A percentile compares a stretch with the other conserved stretches of the same genome.
Evolutionary conservation across 2,888 invertebrate genomes (phyloP).

Genomic region (Colostygia pectinataria): DNA sequence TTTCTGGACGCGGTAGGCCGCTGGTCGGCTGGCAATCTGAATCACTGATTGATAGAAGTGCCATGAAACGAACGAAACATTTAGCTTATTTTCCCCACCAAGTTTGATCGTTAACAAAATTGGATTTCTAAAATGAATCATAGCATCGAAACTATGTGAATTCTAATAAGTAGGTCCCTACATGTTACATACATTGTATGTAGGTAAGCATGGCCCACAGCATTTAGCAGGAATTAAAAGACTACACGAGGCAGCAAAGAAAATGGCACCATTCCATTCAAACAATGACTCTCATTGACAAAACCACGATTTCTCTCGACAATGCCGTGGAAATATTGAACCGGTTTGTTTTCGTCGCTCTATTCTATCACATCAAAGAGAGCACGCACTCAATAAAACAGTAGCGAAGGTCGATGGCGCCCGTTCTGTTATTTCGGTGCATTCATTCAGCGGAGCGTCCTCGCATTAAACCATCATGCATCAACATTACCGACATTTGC

Average conservation of each 20-base stretch:
- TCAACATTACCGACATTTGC: slow-evolving; percentile 44
- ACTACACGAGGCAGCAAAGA: slow-evolving; percentile 1
- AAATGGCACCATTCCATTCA: slow-evolving; percentile 19
- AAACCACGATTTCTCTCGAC: slow-evolving; percentile 23
- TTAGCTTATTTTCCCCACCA: slow-evolving; percentile 48
- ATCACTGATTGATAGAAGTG: slow-evolving; percentile 66
- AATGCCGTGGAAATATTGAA: slow-evolving; percentile 32
- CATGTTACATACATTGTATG: no score
- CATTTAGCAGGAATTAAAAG: no score
- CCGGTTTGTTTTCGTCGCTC: slow-evolving; percentile 37
- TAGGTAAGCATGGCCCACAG: no score
- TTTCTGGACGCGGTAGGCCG: slow-evolving; percentile 69
- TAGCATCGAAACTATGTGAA: no score
- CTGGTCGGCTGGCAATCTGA: slow-evolving; percentile 50
- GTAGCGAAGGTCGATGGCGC: slow-evolving; percentile 65
- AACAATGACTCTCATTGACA: slow-evolving; percentile 30
- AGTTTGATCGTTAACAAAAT: no score
- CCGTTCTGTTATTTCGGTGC: slow-evolving; percentile 64
- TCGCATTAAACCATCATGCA: slow-evolving; percentile 54
- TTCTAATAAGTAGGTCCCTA: no score
- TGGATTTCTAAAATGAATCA: no score
- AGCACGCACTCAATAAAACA: slow-evolving; percentile 43
- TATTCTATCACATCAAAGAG: slow-evolving; percentile 38
- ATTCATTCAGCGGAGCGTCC: slow-evolving; percentile 67
- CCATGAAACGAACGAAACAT: slow-evolving; percentile 48